A percentile compares a stretch with the other conserved stretches of the same genome.
phyloP scores from a whole-genome alignment of 2,888 invertebrate genomes.

The Eupithecia exiguata region DNA sequence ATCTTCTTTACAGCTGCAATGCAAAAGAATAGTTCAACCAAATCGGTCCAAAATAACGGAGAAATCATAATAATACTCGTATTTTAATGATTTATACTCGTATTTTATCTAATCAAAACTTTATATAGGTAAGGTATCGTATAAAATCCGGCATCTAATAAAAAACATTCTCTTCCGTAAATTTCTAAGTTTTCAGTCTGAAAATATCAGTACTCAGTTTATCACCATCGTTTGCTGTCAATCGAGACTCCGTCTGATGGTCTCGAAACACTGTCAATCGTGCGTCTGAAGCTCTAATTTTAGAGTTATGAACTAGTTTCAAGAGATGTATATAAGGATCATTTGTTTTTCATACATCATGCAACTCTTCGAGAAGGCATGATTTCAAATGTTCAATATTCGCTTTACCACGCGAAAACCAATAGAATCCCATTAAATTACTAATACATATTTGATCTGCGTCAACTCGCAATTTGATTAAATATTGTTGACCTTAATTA shows the following conservation, averaged over 20 bases:
- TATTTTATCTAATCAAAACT: not conserved
- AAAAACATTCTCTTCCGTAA: not conserved
- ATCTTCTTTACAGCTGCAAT: too few species aligned
- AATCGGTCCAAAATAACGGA: too few species aligned
- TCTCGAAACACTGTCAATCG: slow-evolving; percentile 33
- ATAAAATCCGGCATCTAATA: not conserved
- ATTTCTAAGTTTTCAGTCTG: not conserved
- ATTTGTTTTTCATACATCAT: slow-evolving; percentile 6
- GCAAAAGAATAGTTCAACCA: too few species aligned
- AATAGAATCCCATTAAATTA: slow-evolving; percentile 6
- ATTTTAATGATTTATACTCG: too few species aligned
- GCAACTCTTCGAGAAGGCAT: not conserved
- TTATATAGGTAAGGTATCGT: not conserved
- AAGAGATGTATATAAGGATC: not conserved
- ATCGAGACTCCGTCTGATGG: slow-evolving; percentile 27
- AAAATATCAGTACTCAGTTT: not conserved
- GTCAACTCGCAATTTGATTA: slow-evolving; percentile 10
- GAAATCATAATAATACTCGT: too few species aligned
- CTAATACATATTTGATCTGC: not conserved
- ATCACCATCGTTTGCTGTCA: slow-evolving; percentile 18
- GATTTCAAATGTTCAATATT: not conserved
- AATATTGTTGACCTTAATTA: slow-evolving; percentile 22
- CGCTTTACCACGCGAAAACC: slow-evolving; percentile 6
- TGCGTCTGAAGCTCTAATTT: slow-evolving; percentile 33
- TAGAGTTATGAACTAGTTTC: slow-evolving; percentile 33